Conservation (phyloP, 2,888 invertebrate species). For the Petrolisthes manimaculis region DNA sequence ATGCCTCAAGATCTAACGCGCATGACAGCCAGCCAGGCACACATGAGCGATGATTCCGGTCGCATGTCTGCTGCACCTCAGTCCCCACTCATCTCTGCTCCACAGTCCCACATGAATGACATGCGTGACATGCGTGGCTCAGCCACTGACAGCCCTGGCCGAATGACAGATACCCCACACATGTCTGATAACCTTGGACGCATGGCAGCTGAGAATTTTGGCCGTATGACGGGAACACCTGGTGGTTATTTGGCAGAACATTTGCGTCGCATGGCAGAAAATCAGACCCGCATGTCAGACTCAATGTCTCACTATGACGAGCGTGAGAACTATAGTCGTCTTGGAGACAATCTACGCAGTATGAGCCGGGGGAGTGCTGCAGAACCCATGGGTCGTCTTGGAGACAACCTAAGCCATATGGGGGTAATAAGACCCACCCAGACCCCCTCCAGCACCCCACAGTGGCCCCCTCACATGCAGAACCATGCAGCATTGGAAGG, state of each 20-base stretch:
- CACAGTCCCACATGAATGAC: constrained; percentile 32
- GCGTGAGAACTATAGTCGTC: constrained; percentile 62
- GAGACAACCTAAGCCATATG: constrained; percentile 65
- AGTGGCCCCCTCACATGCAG: constrained; percentile 66
- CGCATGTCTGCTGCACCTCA: constrained; percentile 60
- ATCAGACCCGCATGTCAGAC: constrained; percentile 65
- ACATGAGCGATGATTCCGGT: constrained; percentile 62
- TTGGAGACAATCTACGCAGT: constrained; percentile 63
- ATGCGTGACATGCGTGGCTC: constrained; percentile 55
- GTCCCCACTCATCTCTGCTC: constrained; percentile 38
- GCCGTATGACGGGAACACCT: constrained; percentile 64
- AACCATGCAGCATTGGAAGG: constrained; percentile 64
- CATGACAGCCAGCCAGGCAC: constrained; percentile 61
- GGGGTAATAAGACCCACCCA: constrained; percentile 65
- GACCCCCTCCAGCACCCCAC: constrained; percentile 65
- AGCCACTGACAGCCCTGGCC: constrained; percentile 62
- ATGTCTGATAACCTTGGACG: constrained; percentile 63
- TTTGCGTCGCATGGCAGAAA: constrained; percentile 64
- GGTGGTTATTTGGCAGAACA: constrained; percentile 65
- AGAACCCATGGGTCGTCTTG: constrained; percentile 63
- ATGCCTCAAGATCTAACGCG: constrained; percentile 66
- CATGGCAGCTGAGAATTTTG: constrained; percentile 65
- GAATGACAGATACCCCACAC: constrained; percentile 63
- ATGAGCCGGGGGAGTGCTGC: constrained; percentile 64
- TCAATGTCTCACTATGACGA: constrained; percentile 64